Evolutionary conservation across 2,113 vertebrate species (phyloP).

Genomic region (Romanogobio albipinnatus): DNA sequence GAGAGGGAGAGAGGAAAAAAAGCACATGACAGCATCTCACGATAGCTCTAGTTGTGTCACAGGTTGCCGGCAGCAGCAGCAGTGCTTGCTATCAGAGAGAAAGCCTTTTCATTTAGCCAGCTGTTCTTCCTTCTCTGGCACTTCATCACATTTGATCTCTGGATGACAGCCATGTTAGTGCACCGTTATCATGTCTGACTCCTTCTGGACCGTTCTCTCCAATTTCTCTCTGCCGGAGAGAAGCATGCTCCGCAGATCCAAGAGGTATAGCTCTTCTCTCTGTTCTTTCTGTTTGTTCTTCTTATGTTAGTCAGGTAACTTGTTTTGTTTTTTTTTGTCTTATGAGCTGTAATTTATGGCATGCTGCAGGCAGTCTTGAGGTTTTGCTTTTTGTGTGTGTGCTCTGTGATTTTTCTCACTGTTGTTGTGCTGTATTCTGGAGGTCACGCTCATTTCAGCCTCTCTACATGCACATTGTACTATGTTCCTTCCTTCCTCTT

Average conservation of each 20-base stretch:
- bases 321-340: slow-evolving; percentile 16
- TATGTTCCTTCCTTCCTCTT: not conserved
- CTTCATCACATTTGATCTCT: slow-evolving; percentile 58
- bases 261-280: slow-evolving; percentile 77
- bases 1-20: slow-evolving; percentile 15
- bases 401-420: not conserved
- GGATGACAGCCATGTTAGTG: slow-evolving; percentile 74
- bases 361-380: not conserved
- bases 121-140: slow-evolving; percentile 15
- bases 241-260: slow-evolving; percentile 87
- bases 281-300: not conserved
- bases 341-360: slow-evolving; percentile 33
- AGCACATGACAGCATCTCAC: slow-evolving; percentile 47
- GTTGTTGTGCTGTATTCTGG: not conserved
- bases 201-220: slow-evolving; percentile 89
- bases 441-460: not conserved
- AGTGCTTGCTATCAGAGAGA: slow-evolving; percentile 56
- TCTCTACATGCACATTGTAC: not conserved
- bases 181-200: slow-evolving; percentile 86
- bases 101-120: slow-evolving; percentile 56
- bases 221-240: slow-evolving; percentile 89
- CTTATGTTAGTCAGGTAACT: slow-evolving; percentile 28
- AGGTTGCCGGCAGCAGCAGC: slow-evolving; percentile 67
- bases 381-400: slow-evolving; percentile 8
- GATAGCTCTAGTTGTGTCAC: slow-evolving; percentile 54